Base-by-base conservation (phyloP, 2,888 invertebrate genomes). In the Lasioglossum morio region DNA sequence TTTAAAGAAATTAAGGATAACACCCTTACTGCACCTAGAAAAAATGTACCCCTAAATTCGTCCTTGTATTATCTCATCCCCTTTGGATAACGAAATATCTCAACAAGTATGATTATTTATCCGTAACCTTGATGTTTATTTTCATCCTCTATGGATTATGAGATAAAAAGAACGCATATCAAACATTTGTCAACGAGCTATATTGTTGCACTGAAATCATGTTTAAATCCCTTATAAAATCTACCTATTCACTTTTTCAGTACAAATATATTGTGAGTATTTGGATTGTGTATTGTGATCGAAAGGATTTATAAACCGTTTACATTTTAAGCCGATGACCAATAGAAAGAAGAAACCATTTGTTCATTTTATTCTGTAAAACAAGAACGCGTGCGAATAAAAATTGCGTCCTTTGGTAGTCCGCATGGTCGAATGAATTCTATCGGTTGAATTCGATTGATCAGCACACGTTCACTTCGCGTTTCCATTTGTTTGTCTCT, bases 301-400 rank as follows among this genome's bases (percentile, higher is more conserved):
- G 37, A 72, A 63, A 19, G 70, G 70, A 75, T 80, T 72, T 48
- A 14, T 19, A 63, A 81, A 34, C 72, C 63, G 14, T 76, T 82
- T 43, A 7, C 53, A 43, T 72, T 43, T 27, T 66, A 66, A 76
- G 72, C 72, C 27, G 76, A 72, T 76, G 53, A 76, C 16, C 4
- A 16, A 30, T 27, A 19, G 48, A 72, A 30, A 4, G 1, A 37
- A 40, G 16, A 72, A 43, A 46, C 43, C 27, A 53, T 19, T 66
- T 80, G 60, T 23, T 30, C 53, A 60, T 72, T 83, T 57, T 66
- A 53, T 53, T 53, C 14, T 14, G 16, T 34, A 57, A 40, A 60
- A 43, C 46, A 72, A 30, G 27, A 23, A 30, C 27, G 60, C 27
- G 72, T 19, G 63, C 40, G 40, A 72, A 66, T 53, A 40, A 80